Evolutionary conservation across 2,797 vertebrate genomes (phyloP), one percentile per base, ranked within the genome.

Genomic region (Kryptopterus vitreolus): DNA sequence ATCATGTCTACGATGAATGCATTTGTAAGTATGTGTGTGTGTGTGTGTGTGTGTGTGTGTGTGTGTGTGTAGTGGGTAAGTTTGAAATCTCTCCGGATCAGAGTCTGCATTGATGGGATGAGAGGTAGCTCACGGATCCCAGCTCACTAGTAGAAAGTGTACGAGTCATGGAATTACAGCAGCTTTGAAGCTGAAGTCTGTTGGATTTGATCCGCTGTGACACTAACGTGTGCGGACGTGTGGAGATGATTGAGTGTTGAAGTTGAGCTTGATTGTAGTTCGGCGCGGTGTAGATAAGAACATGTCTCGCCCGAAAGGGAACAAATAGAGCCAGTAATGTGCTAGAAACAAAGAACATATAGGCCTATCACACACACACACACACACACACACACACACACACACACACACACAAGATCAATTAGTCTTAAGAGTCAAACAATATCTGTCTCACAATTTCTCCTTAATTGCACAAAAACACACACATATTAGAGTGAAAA

Each of bases 121-220:
- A 43, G 38, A 43, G 38, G 38, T 1, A 43, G 38, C 24, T 68
- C 43, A 46, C 1, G 13, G n/a, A 16, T 18, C 66, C 11, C 35
- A 43, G n/a, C 33, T 66, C 3, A 10, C 61, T 22, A 43, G 10
- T 15, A 26, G 43, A 29, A 48, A 69, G 24, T 50, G 66, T 69
- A 43, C 20, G 43, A 69, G 66, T 50, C 16, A 3, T 48, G 43
- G 66, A 50, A 69, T 69, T 69, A 43, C 38, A 43, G 38, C n/a
- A 68, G 38, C n/a, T 68, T 46, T 68, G 38, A 46, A 24, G 13
- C 29, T 69, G 43, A 50, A 50, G 24, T 15, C 24, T 69, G 66
- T 50, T 69, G 66, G n/a, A 69, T 69, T 69, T 48, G 66, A 69
- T 50, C 66, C 48, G 43, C 48, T 29, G 66, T 69, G 66, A 69